phyloP scores from a whole-genome alignment of 2,888 invertebrate species.

The Macrosiphum euphorbiae region DNA sequence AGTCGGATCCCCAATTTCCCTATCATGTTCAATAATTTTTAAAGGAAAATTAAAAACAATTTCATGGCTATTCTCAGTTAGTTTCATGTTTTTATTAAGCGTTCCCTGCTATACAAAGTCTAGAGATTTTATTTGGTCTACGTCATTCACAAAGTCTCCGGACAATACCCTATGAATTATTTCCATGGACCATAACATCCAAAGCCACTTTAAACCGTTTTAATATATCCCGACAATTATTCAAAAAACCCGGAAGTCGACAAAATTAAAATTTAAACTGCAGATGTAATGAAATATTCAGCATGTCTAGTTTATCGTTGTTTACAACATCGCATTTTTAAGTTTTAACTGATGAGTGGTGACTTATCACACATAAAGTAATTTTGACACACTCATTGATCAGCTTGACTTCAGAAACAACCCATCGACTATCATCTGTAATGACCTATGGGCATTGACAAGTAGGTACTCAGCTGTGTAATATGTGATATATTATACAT shows the following conservation, averaged over 20 bases:
- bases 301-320: background rate
- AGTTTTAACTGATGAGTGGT: background rate
- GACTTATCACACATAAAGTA: background rate
- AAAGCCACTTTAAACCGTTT: background rate
- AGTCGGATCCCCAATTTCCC: background rate
- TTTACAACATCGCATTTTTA: background rate
- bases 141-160: background rate
- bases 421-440: background rate
- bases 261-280: constrained; percentile 34
- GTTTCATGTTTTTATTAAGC: constrained; percentile 13
- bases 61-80: background rate
- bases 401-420: background rate
- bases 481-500: background rate
- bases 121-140: background rate
- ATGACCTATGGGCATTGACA: background rate
- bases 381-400: background rate
- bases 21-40: background rate
- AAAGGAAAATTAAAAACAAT: background rate
- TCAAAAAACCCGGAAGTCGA: constrained; percentile 18
- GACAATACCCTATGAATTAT: constrained; percentile 24
- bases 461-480: background rate
- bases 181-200: background rate
- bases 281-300: background rate
- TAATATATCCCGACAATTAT: constrained; percentile 15
- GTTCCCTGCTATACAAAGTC: background rate